Conservation (phyloP, 1,140 invertebrate species). For the Mamestra configurata region DNA sequence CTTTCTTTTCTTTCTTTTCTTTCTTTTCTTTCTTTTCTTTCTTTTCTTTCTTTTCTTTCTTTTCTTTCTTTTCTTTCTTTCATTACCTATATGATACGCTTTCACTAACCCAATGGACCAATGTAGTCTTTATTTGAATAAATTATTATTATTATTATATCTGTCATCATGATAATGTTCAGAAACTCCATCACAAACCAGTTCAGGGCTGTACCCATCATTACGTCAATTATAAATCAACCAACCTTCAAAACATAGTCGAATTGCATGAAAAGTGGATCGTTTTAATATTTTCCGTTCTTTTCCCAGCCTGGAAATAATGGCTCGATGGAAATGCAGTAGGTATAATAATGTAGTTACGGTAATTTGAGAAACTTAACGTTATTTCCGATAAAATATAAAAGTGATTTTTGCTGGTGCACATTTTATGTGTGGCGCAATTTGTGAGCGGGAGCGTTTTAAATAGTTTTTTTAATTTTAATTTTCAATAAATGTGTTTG, state of each 20-base stretch:
- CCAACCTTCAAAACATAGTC: not conserved
- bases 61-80: no score
- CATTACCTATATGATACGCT: no score
- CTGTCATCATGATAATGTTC: no score
- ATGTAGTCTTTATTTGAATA: no score
- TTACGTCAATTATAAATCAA: not conserved
- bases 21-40: no score
- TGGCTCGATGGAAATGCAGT: constrained; percentile 30
- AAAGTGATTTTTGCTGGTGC: constrained; percentile 50
- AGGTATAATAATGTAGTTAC: constrained; percentile 47
- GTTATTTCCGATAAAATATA: constrained; percentile 51
- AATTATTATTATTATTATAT: no score
- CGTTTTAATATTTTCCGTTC: constrained; percentile 34
- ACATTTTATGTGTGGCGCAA: constrained; percentile 10
- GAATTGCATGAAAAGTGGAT: constrained; percentile 18
- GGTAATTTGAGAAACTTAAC: constrained; percentile 48
- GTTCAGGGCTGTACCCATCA: not conserved
- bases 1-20: no score
- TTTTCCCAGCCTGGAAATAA: constrained; percentile 17
- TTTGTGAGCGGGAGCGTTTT: not conserved
- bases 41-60: no score
- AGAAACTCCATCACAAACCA: not conserved
- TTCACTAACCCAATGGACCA: no score
- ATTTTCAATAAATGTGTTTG: no score
- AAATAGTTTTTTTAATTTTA: no score